These are phyloP conservation scores for Chrysaora quinquecirrha DNA, from an alignment of 30 jellyfish, hydroid and myxozoan genomes.

Conservation along the genomic window DNA sequence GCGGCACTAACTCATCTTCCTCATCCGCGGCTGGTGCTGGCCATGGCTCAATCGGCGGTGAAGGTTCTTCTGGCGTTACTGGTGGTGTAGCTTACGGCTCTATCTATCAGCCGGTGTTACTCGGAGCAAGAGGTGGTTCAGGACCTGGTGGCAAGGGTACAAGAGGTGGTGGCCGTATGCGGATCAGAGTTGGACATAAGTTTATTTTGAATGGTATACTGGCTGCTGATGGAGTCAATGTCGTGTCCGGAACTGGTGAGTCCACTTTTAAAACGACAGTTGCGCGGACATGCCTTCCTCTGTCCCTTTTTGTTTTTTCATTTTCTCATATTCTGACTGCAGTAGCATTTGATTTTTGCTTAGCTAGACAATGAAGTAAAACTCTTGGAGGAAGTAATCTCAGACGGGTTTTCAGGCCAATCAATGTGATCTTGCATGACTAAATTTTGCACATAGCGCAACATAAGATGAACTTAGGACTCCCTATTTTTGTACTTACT, in stretches of 20 bases:
- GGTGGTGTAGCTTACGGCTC: constrained; percentile 68
- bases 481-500: too few species aligned
- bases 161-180: constrained; percentile 70
- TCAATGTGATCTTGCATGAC: too few species aligned
- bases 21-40: constrained; percentile 71
- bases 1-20: constrained; percentile 43
- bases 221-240: constrained; percentile 48
- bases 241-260: constrained; percentile 30
- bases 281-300: too few species aligned
- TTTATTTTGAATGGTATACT: constrained; percentile 47
- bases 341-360: too few species aligned
- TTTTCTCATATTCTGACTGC: too few species aligned
- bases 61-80: background rate
- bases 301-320: too few species aligned
- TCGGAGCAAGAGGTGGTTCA: constrained; percentile 63
- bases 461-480: too few species aligned
- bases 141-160: constrained; percentile 54
- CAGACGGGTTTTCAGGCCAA: too few species aligned
- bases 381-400: too few species aligned
- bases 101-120: constrained; percentile 31
- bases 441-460: too few species aligned
- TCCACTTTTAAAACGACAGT: too few species aligned
- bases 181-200: constrained; percentile 63
- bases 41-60: constrained; percentile 67
- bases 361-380: too few species aligned